Evolutionary conservation across 1,140 invertebrate species (phyloP).

Genomic region (Bombyx mori): DNA sequence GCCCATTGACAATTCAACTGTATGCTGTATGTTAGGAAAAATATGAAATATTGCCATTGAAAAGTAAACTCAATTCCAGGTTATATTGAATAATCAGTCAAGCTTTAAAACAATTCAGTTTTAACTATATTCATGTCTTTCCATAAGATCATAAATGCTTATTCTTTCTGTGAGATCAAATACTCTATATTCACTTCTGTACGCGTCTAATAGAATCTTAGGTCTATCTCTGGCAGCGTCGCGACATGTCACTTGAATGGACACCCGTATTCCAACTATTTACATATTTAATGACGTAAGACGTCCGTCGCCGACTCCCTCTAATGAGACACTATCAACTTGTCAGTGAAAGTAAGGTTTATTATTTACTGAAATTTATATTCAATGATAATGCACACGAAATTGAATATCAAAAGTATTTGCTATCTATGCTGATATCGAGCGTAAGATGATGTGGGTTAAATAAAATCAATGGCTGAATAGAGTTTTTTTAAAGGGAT

Average conservation of each 20-base stretch:
- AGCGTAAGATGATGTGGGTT: no score
- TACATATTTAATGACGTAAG: constrained; percentile 62
- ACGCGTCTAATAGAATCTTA: constrained; percentile 27
- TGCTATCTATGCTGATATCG: no score
- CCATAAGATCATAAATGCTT: background rate
- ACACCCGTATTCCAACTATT: constrained; percentile 55
- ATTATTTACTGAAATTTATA: background rate
- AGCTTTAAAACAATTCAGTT: background rate
- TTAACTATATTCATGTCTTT: background rate
- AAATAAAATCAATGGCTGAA: no score
- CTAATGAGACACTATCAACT: constrained; percentile 56
- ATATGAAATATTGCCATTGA: background rate
- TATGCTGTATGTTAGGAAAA: background rate
- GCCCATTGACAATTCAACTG: no score
- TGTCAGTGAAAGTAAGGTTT: constrained; percentile 18
- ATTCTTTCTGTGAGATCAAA: background rate
- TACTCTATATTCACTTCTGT: background rate
- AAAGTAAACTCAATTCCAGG: background rate
- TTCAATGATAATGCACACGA: no score
- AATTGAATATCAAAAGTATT: no score
- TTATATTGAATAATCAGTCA: background rate
- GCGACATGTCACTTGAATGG: constrained; percentile 56
- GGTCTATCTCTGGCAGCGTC: constrained; percentile 31
- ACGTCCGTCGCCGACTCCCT: constrained; percentile 38
- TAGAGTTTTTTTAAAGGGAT: no score